Evolutionary conservation across 1,140 invertebrate species (phyloP), one percentile per base, ranked within the genome.

Genomic region (Trialeurodes vaporariorum): DNA sequence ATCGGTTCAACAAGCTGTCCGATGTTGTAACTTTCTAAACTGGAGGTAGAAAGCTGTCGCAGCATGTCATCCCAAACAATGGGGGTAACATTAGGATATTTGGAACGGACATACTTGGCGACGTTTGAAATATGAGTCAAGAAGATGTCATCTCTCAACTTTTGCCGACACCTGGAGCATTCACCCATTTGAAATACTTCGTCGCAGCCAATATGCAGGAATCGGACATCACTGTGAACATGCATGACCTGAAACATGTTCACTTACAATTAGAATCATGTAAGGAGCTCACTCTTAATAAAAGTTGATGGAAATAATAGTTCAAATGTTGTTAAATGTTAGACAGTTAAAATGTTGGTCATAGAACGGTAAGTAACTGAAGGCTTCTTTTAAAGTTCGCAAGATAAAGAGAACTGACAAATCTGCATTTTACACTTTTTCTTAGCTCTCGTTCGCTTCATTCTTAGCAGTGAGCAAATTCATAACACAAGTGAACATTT

Each of bases 51-150:
- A 71, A 93, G 85, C 49, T 86, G 82, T 25, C 92, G 80, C 40
- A 97, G 75, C 92, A 98, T 96, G 76, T 98, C 96, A 75, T 98
- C 94, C 96, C 96, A 98, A 71, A 98, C 89, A 11, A 98, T 85
- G 12, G 91, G 83, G 34, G 82, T 85, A 23, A 92, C 79, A 1
- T 81, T 79, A 0, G 87, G 83, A 77, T 84, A 86, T 2, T 82
- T 81, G 22, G 82, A 79, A 64, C 83, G 83, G 21, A 92, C 81
- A 67, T 85, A 83, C 62, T 82, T 80, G 0, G 83, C 83, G 24
- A 90, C 79, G 24, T 69, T 80, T n/a, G 82, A 77, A 12, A 94
- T 82, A 71, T 94, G 91, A 27, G 83, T 81, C 0, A 92, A 74
- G 72, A 90, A 93, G 2, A 94, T 75, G 69, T 84, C 70, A 26